Evolutionary conservation across 2,113 vertebrate species (phyloP), one percentile per base, ranked within the genome.

Genomic region (Gallinago undulata): DNA sequence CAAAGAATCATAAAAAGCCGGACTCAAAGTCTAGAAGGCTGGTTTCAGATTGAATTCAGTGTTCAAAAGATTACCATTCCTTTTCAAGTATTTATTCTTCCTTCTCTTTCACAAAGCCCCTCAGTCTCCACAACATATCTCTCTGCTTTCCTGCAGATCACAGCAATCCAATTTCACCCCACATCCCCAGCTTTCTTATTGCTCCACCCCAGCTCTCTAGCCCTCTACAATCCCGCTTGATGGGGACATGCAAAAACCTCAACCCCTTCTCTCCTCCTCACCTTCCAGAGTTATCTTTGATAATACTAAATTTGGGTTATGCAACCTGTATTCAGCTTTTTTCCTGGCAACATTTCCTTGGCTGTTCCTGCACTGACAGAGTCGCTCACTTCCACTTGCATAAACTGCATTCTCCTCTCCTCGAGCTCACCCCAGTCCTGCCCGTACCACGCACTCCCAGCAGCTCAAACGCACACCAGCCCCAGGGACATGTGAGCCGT

Each of bases 371-470:
- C 53, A 27, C 57, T 23, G 77, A 28, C 33, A 55, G 63, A 53
- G 47, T 0, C 55, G 57, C 19, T 79, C 47, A 11, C n/a, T 60
- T 63, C 27, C 68, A 27, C 50, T 33, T 90, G n/a, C 63, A 77
- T 1, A 1, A 57, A 6, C 22, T 9, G 39, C 11, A 2, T 28
- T 48, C n/a, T 59, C 72, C 50, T 30, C 39, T 66, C 56, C 60
- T 33, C 0, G 1, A 62, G 69, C 21, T 64, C 84, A 87, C 69
- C 66, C 0, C 0, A 25, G 28, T 27, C 82, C 62, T 41, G n/a
- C 62, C 39, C 0, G 0, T 22, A 25, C 66, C 68, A 41, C 1
- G 0, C 57, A 2, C 43, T 22, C 17, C 30, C 87, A 90, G 78
- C 14, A 2, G 60, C 91, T 74, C 91, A 48, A 25, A 74, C 5